Conservation (phyloP, 2,113 vertebrate genomes). For the Megaleporinus macrocephalus region DNA sequence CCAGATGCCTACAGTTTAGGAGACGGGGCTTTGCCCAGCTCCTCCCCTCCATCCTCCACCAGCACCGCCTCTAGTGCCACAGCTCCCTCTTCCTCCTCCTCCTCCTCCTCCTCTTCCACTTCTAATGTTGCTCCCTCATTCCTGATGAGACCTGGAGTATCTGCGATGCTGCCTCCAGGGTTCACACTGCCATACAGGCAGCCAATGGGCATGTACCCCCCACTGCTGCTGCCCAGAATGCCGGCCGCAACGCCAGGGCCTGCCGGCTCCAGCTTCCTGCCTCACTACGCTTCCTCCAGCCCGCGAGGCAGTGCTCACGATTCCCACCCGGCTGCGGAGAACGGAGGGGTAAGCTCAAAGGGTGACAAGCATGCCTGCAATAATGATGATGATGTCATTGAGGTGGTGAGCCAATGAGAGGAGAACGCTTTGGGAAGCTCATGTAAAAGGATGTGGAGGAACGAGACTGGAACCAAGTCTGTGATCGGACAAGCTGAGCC, state of each 20-base stretch:
- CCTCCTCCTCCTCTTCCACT: conserved; percentile 82
- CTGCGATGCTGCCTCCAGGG: conserved; percentile 83
- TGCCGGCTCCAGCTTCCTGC: conserved; percentile 88
- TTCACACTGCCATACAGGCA: conserved; percentile 90
- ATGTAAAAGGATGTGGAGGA: background rate
- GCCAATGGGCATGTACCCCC: conserved; percentile 80
- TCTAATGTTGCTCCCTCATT: conserved; percentile 84
- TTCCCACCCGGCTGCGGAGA: background rate
- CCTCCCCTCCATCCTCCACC: conserved; percentile 83
- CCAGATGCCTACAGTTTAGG: conserved; percentile 73
- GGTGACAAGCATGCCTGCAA: conserved; percentile 2
- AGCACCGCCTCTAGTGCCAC: conserved; percentile 72
- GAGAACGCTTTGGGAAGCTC: background rate
- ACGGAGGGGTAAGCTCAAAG: conserved; percentile 72
- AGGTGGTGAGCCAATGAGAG: conserved; percentile 84
- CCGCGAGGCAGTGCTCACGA: background rate
- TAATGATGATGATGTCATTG: conserved; percentile 85
- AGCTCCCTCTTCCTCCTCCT: conserved; percentile 69
- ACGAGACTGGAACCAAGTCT: background rate
- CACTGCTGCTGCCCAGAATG: conserved; percentile 75
- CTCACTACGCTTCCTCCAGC: conserved; percentile 78
- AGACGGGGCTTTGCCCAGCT: conserved; percentile 55
- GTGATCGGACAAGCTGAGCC: background rate
- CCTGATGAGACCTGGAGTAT: conserved; percentile 86
- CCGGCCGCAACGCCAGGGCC: conserved; percentile 84